A percentile compares a stretch with the other conserved stretches of the same genome.
phyloP scores from a whole-genome alignment of 2,888 invertebrate genomes.

The Perizoma affinitatum region DNA sequence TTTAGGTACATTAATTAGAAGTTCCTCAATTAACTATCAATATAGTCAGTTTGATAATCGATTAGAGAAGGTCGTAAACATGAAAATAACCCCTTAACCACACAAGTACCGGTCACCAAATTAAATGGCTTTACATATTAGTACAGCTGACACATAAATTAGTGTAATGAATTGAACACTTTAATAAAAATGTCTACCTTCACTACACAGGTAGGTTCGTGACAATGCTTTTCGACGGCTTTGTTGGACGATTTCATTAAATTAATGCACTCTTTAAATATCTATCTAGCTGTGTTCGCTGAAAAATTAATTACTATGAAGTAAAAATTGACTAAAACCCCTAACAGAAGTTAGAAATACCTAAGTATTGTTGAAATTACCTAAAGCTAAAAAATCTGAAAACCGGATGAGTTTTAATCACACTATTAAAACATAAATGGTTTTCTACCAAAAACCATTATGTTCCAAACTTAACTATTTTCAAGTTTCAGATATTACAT shows the following conservation, averaged over 20 bases:
- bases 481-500: no score
- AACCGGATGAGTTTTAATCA: no score
- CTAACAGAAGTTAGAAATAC: no score
- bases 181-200: neutral
- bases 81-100: neutral
- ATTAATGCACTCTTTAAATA: conserved; percentile 1
- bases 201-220: neutral
- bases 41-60: neutral
- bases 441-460: no score
- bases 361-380: no score
- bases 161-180: conserved; percentile 27
- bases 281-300: neutral
- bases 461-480: no score
- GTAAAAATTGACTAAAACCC: no score
- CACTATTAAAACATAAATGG: no score
- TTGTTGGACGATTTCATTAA: neutral
- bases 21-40: conserved; percentile 10
- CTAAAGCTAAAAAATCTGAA: no score
- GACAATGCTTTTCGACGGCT: neutral
- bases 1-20: conserved; percentile 19
- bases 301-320: no score
- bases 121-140: conserved; percentile 12
- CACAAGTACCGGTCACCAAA: conserved; percentile 7
- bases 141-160: conserved; percentile 24
- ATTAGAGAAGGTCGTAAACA: neutral